Evolutionary conservation across 2,797 vertebrate genomes (phyloP).

Genomic region (Cheracebus regulus): DNA sequence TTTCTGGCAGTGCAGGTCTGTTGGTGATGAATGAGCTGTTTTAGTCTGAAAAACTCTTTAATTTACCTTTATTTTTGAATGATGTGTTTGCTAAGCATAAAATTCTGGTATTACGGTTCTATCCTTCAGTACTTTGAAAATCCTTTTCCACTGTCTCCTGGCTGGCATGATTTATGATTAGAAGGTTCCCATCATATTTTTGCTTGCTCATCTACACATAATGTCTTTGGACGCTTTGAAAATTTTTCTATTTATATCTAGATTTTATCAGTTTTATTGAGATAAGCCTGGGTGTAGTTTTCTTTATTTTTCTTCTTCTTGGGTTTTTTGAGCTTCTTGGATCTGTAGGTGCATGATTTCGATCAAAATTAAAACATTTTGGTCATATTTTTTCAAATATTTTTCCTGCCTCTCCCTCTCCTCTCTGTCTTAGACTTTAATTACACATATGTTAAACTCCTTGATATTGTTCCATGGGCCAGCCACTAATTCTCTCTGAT

Average conservation of each 20-base stretch:
- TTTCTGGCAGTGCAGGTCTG: background rate
- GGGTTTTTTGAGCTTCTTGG: background rate
- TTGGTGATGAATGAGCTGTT: background rate
- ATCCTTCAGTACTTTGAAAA: background rate
- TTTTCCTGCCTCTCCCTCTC: background rate
- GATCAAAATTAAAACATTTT: constrained; percentile 2
- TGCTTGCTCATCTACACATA: background rate
- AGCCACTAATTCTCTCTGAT: background rate
- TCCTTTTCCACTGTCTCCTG: background rate
- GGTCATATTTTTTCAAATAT: background rate
- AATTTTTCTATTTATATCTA: background rate
- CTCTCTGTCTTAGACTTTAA: background rate
- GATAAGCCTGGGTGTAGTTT: background rate
- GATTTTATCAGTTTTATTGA: constrained; percentile 9
- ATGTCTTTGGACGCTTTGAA: background rate
- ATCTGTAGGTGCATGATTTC: background rate
- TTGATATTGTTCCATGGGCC: background rate
- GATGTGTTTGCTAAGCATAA: background rate
- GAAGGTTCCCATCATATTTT: background rate
- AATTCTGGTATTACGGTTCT: constrained; percentile 25
- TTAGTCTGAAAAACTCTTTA: background rate
- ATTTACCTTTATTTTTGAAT: constrained; percentile 7
- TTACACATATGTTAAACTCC: background rate
- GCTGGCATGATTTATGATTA: background rate
- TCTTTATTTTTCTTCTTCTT: background rate